Percentiles rank a stretch among this genome's conserved stretches.
Conservation (phyloP, 1,140 invertebrate genomes). For the Pogonognathellus flavescens region DNA sequence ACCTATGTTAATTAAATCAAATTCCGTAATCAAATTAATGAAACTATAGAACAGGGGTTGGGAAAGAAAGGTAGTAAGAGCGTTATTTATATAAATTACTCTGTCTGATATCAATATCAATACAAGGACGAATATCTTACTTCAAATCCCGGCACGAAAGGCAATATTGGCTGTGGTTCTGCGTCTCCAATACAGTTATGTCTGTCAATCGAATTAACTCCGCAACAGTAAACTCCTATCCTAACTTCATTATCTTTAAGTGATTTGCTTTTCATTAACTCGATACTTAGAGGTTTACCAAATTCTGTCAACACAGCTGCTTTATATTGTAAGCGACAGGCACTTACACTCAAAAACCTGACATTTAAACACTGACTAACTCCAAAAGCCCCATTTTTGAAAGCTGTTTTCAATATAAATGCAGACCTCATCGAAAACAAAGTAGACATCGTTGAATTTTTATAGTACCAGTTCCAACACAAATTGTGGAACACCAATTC, state of each 20-base stretch:
- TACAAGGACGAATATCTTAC: slow-evolving; percentile 69
- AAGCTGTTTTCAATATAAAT: no score
- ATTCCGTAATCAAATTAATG: no score
- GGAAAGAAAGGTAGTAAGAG: no score
- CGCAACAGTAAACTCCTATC: slow-evolving; percentile 74
- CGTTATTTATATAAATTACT: no score
- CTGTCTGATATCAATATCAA: no score
- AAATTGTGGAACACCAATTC: no score
- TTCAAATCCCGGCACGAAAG: slow-evolving; percentile 75
- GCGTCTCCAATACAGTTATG: slow-evolving; percentile 72
- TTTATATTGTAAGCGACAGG: slow-evolving; percentile 65
- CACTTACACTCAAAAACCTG: background rate
- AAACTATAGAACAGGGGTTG: no score
- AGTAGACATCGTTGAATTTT: no score
- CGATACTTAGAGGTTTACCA: slow-evolving; percentile 71
- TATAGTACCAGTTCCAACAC: no score
- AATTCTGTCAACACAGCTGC: slow-evolving; percentile 73
- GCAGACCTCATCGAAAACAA: no score
- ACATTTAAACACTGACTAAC: background rate
- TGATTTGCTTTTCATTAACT: slow-evolving; percentile 68
- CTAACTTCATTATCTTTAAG: slow-evolving; percentile 71
- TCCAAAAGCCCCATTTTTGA: background rate
- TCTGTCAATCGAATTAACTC: slow-evolving; percentile 76
- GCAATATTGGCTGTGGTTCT: slow-evolving; percentile 71
- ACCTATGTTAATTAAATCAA: no score